Conservation (phyloP, 2,888 invertebrate genomes). For the Aradus depressus region DNA sequence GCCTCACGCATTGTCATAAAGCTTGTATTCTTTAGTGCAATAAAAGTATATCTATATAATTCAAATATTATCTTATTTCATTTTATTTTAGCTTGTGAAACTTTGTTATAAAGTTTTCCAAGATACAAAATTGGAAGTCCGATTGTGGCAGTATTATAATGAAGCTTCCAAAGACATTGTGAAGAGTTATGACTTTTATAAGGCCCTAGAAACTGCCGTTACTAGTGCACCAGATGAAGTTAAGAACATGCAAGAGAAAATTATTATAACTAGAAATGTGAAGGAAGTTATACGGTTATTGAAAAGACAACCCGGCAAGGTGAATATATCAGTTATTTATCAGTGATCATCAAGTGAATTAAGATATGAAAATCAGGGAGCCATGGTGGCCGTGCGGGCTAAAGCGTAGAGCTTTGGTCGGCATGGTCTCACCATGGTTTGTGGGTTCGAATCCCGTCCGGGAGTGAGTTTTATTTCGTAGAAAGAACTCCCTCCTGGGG, state of each 20-base stretch:
- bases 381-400: too few species aligned
- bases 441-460: too few species aligned
- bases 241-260: background rate
- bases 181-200: slow-evolving; percentile 9
- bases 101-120: slow-evolving; percentile 4
- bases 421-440: too few species aligned
- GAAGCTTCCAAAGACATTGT: slow-evolving; percentile 4
- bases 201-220: slow-evolving; percentile 7
- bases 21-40: too few species aligned
- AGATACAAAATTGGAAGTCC: slow-evolving; percentile 8
- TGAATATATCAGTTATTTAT: too few species aligned
- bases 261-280: background rate
- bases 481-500: too few species aligned
- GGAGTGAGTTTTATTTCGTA: too few species aligned
- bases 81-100: slow-evolving; percentile 12
- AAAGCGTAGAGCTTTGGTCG: too few species aligned
- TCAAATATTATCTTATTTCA: background rate
- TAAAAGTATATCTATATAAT: too few species aligned
- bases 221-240: slow-evolving; percentile 7
- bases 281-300: slow-evolving; percentile 15
- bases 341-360: too few species aligned
- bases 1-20: too few species aligned
- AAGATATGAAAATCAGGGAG: too few species aligned
- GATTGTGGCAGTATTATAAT: slow-evolving; percentile 6
- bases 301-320: slow-evolving; percentile 9